phyloP scores from a whole-genome alignment of 2,113 vertebrate genomes.

The Puffinus mauretanicus region DNA sequence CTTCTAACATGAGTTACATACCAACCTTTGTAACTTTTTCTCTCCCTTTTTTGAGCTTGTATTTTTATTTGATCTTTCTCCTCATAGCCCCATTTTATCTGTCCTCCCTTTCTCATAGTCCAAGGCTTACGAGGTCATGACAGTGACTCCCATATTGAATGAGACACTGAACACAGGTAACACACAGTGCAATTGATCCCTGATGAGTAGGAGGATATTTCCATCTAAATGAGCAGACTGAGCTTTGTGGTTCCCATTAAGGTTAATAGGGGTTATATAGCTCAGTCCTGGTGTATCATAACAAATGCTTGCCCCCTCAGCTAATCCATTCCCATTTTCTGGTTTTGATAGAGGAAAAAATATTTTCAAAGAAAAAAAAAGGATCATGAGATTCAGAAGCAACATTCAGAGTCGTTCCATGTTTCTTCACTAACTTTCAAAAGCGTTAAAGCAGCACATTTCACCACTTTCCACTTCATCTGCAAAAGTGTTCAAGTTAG shows the following conservation, averaged over 20 bases:
- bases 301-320: neutral
- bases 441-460: constrained; percentile 32
- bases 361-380: neutral
- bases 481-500: constrained; percentile 55
- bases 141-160: neutral
- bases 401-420: neutral
- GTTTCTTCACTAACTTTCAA: constrained; percentile 1
- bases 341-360: neutral
- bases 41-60: neutral
- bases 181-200: neutral
- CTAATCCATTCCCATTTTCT: neutral
- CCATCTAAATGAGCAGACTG: constrained; percentile 23
- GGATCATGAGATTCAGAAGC: neutral
- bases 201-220: neutral
- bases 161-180: neutral
- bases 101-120: neutral
- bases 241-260: constrained; percentile 7
- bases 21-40: neutral
- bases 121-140: neutral
- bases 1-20: neutral
- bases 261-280: constrained; percentile 21
- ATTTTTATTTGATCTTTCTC: neutral
- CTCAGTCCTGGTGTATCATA: neutral
- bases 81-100: neutral
- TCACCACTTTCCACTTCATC: constrained; percentile 56